Percentiles rank a stretch among this genome's conserved stretches.
Evolutionary conservation across 53 echinoderm and acorn worm species (phyloP).

Genomic region (Henricia sp.): DNA sequence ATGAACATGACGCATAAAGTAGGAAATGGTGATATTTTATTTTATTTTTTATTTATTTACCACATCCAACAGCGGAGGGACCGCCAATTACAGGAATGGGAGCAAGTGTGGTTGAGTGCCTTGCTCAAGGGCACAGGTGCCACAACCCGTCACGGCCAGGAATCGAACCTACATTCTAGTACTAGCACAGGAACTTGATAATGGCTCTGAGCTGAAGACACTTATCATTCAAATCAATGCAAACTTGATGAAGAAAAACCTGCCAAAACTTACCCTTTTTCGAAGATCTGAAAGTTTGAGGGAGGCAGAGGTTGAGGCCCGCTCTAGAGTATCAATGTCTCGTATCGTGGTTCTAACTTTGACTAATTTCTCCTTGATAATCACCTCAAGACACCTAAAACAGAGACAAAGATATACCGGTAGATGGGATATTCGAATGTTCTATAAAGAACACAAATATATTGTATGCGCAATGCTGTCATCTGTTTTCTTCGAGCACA

Average conservation of each 20-base stretch:
- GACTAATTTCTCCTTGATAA: slow-evolving; percentile 87
- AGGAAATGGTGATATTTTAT: too few relatives aligned
- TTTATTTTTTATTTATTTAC: too few relatives aligned
- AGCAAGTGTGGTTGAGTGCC: not conserved
- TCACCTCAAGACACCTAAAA: slow-evolving; percentile 84
- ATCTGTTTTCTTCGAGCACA: too few relatives aligned
- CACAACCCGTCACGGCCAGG: not conserved
- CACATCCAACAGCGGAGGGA: too few relatives aligned
- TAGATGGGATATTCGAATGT: too few relatives aligned
- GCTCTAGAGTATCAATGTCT: slow-evolving; percentile 88
- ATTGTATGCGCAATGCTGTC: too few relatives aligned
- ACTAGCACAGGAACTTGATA: not conserved
- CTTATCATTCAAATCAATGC: not conserved
- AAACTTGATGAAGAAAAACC: not conserved
- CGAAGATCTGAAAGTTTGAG: slow-evolving; percentile 87
- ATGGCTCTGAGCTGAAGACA: not conserved
- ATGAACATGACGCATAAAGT: too few relatives aligned
- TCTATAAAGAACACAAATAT: too few relatives aligned
- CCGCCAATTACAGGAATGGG: not conserved
- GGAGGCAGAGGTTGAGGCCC: slow-evolving; percentile 78
- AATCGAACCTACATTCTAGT: not conserved
- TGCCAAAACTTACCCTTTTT: slow-evolving; percentile 69
- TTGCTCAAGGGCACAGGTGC: too few relatives aligned
- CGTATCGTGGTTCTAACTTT: slow-evolving; percentile 78
- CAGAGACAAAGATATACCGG: too few relatives aligned